Conservation (phyloP, 2,113 vertebrate species). For the Odontophorus gujanensis region DNA sequence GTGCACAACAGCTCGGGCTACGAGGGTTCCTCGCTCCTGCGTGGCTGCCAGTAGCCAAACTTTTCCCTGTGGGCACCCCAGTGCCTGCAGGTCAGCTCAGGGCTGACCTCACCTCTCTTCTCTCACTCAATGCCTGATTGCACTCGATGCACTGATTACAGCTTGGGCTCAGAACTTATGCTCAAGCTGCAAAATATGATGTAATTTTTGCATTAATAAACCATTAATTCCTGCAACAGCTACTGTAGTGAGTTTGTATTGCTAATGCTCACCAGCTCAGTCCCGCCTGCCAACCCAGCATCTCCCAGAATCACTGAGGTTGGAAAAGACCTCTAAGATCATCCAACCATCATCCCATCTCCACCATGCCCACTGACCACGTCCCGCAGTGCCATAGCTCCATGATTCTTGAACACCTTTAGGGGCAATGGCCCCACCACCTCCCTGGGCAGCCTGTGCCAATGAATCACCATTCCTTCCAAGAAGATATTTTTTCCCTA, state of each 20-base stretch:
- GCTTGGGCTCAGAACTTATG: not conserved
- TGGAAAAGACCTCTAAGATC: too few relatives aligned
- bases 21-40: not conserved
- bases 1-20: not conserved
- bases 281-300: not conserved
- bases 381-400: too few relatives aligned
- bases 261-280: accelerated
- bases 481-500: too few relatives aligned
- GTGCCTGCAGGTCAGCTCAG: slow-evolving; percentile 21
- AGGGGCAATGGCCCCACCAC: too few relatives aligned
- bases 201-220: slow-evolving; percentile 47
- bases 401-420: too few relatives aligned
- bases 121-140: not conserved
- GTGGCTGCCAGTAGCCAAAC: not conserved
- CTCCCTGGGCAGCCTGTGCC: too few relatives aligned
- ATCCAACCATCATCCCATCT: too few relatives aligned
- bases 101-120: not conserved
- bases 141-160: slow-evolving; percentile 11
- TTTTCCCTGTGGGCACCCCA: not conserved
- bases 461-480: too few relatives aligned
- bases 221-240: not conserved
- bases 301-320: not conserved
- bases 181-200: not conserved
- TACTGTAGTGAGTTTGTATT: not conserved
- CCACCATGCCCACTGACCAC: too few relatives aligned